Evolutionary conservation across 2,113 vertebrate genomes (phyloP), one percentile per base, ranked within the genome.

Genomic region (Loxodonta africana): DNA sequence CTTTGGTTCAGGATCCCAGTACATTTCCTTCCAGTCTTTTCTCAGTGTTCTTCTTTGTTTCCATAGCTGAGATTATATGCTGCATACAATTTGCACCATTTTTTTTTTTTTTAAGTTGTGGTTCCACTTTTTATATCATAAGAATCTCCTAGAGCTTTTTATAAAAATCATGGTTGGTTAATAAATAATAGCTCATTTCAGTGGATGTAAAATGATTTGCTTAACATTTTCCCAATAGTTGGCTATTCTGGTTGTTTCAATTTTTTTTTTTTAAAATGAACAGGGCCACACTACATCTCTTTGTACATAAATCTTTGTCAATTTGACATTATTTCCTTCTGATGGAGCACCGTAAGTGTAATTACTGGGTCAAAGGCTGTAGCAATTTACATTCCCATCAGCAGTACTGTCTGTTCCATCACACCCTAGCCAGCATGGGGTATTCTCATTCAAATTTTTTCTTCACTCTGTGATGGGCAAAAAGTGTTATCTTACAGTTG

Each of bases 401-500:
- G 67, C 51, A 12, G 77, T 21, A 48, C 14, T 82, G 63, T 14
- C 83, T 84, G 78, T 96, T 94, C 80, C 97, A 73, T 85, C 95
- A 85, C 90, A 92, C 65, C 53, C 92, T 63, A 78, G 90, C 62
- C 95, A 95, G 96, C 95, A 94, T 90, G 96, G 92, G 94, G 96
- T 78, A 83, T 88, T 95, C 96, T 96, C 95, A 97, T 97, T 97
- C 97, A 96, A 95, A 67, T 95, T 96, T 71, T 95, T 89, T 91
- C 92, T 95, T 84, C 84, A 18, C 78, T 95, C 95, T 44, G 65
- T 57, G 78, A 82, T 48, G 48, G 92, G 96, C 88, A 87, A 87
- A 94, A 83, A 96, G 90, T 91, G 94, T 96, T 97, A 98, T 97
- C 96, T 97, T 78, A 91, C 85, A 97, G 97, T 96, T 97, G 96